Evolutionary conservation across 2,797 vertebrate genomes (phyloP), one percentile per base, ranked within the genome.

Genomic region (Distichodus sexfasciatus): DNA sequence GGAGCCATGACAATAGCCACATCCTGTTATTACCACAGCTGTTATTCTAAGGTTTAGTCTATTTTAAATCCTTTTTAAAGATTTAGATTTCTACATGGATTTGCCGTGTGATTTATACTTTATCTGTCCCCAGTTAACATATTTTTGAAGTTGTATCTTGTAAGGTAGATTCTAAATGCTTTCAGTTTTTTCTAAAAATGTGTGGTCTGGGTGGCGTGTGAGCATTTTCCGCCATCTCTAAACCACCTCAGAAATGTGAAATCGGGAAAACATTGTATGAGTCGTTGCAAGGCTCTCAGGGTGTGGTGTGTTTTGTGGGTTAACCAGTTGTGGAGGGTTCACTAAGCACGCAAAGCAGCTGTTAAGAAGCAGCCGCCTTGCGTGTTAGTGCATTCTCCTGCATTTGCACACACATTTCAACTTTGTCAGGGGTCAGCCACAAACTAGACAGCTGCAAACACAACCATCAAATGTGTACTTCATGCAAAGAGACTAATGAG

Each of bases 321-420:
- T 36, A 24, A 4, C 19, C 23, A 51, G 26, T 50, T 46, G 61
- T 73, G 51, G 21, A 35, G 68, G 48, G 35, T 59, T 69, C 47
- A 67, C 14, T 50, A 40, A 72, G 55, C 67, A 72, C 59, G 53
- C 48, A 44, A n/a, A 71, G 61, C 79, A 78, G 67, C 54, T 78
- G 76, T 74, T 69, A 68, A 70, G 33, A 24, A 43, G 72, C 79
- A 80, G 76, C 68, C 76, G 78, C 46, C 24, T 31, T 31, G 57
- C 66, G 31, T 71, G 43, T 55, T 33, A 46, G 44, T 44, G 40
- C 26, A 6, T 44, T 35, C 24, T 46, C 38, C 15, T 46, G 28
- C 53, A 35, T 51, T 41, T 66, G 19, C 53, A 57, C 50, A 58
- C 33, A 63, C 31, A 14, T 57, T 54, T 17, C 44, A 40, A 17